A percentile compares a stretch with the other conserved stretches of the same genome.
Evolutionary conservation across 2,113 vertebrate species (phyloP).

Genomic region (Nannospalax galili): DNA sequence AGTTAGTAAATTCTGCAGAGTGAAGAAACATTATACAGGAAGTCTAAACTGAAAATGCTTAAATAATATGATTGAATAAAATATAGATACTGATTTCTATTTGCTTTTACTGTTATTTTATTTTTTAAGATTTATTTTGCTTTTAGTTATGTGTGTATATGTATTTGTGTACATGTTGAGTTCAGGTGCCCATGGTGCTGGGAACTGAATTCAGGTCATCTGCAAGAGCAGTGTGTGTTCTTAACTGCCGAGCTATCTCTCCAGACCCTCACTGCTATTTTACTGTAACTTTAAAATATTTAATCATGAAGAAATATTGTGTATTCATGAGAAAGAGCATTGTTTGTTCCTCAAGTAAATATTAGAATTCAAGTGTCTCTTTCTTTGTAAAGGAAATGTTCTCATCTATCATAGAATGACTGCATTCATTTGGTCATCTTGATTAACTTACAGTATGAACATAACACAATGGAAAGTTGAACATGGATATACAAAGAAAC

Average conservation of each 20-base stretch:
- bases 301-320: background rate
- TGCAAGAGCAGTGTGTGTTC: background rate
- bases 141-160: background rate
- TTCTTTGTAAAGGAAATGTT: background rate
- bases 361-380: background rate
- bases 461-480: background rate
- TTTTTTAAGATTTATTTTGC: background rate
- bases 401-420: background rate
- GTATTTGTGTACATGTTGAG: background rate
- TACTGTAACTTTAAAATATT: background rate
- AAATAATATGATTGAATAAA: background rate
- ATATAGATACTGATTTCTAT: background rate
- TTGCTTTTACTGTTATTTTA: background rate
- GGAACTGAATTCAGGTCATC: background rate
- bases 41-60: background rate
- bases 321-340: background rate
- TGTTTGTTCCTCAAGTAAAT: background rate
- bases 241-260: background rate
- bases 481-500: background rate
- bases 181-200: background rate
- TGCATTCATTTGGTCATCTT: background rate
- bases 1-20: background rate
- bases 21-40: background rate
- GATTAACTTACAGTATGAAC: background rate
- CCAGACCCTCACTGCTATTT: background rate